These are phyloP conservation scores for Tuta absoluta DNA, from an alignment of 2,888 invertebrate species.

Conservation along the genomic window DNA sequence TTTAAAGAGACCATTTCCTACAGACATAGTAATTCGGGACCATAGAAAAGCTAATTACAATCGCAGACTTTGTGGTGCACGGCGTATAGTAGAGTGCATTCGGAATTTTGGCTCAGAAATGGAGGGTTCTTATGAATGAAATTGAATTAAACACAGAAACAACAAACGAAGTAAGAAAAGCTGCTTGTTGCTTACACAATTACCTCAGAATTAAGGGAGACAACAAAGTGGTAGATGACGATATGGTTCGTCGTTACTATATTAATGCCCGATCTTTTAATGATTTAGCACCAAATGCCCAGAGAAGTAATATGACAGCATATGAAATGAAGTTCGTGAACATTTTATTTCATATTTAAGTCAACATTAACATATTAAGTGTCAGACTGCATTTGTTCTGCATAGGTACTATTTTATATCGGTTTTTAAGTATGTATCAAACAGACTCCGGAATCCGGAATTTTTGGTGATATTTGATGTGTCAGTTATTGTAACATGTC, in stretches of 20 bases:
- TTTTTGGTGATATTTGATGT: too few species aligned
- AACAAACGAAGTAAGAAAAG: conserved; percentile 20
- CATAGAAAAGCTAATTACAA: conserved; percentile 29
- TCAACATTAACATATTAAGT: conserved; percentile 26
- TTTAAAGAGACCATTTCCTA: conserved; percentile 31
- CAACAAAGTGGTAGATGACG: conserved; percentile 26
- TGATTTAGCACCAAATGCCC: conserved; percentile 26
- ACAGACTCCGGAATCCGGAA: too few species aligned
- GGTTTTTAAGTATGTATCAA: too few species aligned
- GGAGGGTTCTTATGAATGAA: conserved; percentile 25
- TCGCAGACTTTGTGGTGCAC: conserved; percentile 29
- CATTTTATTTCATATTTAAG: conserved; percentile 30
- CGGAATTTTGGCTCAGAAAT: conserved; percentile 29
- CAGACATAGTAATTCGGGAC: background rate
- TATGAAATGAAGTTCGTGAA: conserved; percentile 30
- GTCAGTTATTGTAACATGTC: too few species aligned
- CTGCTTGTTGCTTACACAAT: conserved; percentile 27
- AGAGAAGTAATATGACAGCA: conserved; percentile 27
- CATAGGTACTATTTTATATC: too few species aligned
- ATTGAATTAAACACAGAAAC: conserved; percentile 27
- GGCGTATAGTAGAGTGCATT: conserved; percentile 27
- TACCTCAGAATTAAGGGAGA: conserved; percentile 29
- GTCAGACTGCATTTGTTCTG: conserved; percentile 8
- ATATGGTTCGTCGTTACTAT: conserved; percentile 26
- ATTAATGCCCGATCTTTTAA: conserved; percentile 26